These are phyloP conservation scores for Nicator chloris DNA, from an alignment of 2,113 vertebrate species.

Conservation along the genomic window DNA sequence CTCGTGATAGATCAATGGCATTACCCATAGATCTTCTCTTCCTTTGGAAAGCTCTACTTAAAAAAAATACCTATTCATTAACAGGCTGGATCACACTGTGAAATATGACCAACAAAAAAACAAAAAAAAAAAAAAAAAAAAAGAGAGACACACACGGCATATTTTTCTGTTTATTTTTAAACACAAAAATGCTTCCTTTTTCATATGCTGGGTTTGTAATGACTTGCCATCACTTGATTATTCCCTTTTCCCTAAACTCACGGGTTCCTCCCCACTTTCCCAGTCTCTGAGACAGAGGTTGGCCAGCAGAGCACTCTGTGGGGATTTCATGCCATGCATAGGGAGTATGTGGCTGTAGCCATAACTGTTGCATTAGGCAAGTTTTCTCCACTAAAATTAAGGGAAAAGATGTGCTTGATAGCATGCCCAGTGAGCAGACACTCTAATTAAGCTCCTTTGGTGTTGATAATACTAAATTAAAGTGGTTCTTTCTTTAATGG, in stretches of 20 bases:
- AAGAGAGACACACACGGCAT: no score
- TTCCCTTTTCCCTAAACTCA: background rate
- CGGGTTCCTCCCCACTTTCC: rapidly evolving
- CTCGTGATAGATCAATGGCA: background rate
- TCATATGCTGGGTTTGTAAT: background rate
- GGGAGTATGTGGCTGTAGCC: background rate
- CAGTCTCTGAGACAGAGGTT: rapidly evolving
- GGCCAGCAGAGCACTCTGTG: no score
- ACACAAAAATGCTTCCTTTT: slow-evolving; percentile 4
- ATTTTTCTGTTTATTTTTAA: slow-evolving; percentile 42
- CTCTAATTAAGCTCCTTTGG: slow-evolving; percentile 21
- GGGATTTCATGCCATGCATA: background rate
- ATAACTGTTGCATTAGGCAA: background rate
- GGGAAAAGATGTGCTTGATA: background rate
- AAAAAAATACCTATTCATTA: slow-evolving; percentile 7
- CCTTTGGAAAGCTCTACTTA: background rate
- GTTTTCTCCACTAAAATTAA: background rate
- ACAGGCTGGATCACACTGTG: slow-evolving; percentile 58
- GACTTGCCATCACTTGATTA: background rate
- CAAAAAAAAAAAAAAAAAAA: slow-evolving; percentile 17
- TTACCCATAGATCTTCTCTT: slow-evolving; percentile 3
- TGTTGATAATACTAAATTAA: slow-evolving; percentile 31
- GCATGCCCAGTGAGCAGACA: background rate
- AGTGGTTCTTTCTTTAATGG: background rate
- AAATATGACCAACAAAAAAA: background rate